A percentile compares a stretch with the other conserved stretches of the same genome.
Evolutionary conservation across 2,888 invertebrate genomes (phyloP).

Genomic region (Drosophila helvetica): DNA sequence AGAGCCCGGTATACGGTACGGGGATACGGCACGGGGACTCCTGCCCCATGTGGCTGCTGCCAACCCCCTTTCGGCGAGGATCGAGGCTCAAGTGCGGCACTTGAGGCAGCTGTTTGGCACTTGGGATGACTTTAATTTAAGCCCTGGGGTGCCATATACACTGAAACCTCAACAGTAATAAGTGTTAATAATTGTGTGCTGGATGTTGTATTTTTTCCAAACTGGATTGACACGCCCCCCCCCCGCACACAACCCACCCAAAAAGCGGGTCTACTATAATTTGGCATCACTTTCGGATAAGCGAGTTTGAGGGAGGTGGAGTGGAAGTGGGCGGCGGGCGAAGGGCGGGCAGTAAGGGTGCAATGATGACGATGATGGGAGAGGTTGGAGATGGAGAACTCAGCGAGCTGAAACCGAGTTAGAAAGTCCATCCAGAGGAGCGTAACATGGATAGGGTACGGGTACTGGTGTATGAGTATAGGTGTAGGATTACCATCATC

Average conservation of each 20-base stretch:
- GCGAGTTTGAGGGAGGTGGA: conserved; percentile 33
- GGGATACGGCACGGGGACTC: conserved; percentile 5
- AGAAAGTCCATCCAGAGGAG: conserved; percentile 71
- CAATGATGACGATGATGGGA: neutral
- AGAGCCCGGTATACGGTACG: conserved; percentile 13
- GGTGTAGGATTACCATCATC: conserved; percentile 63
- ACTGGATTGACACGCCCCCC: conserved; percentile 37
- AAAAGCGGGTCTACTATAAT: conserved; percentile 51
- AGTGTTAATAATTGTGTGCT: conserved; percentile 77
- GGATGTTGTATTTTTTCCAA: conserved; percentile 25
- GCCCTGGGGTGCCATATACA: conserved; percentile 74
- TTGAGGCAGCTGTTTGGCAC: conserved; percentile 57
- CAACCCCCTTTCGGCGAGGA: conserved; percentile 26
- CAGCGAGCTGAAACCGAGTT: conserved; percentile 55
- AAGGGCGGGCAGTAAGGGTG: neutral
- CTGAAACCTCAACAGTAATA: conserved; percentile 79
- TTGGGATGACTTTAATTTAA: conserved; percentile 66
- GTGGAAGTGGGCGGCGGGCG: neutral
- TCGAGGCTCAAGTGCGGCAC: conserved; percentile 53
- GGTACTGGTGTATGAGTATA: neutral
- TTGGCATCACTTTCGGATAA: conserved; percentile 72
- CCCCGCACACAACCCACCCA: conserved; percentile 21
- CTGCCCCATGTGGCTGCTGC: conserved; percentile 15
- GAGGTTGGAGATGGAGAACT: conserved; percentile 6
- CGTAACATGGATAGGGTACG: conserved; percentile 61